Percentiles rank a stretch among this genome's conserved stretches.
These are phyloP conservation scores for Caenorhabditis elegans DNA, from an alignment of 1,140 invertebrate genomes.

Conservation along the genomic window WBcel235 BX284604.4:17345501-17346000, in stretches of 20 bases:
- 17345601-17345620: not conserved
- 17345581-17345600: no score
- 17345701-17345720: not conserved
- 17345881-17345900: constrained; percentile 14
- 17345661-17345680: not conserved
- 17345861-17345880: not conserved
- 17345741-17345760: not conserved
- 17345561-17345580: no score
- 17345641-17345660: not conserved
- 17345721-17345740: not conserved
- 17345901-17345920: not conserved
- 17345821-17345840: not conserved
- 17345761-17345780: not conserved
- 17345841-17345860: not conserved
- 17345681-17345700: constrained; percentile 8
- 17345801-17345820: not conserved
- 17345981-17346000: not conserved
- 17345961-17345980: not conserved
- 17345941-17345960: not conserved
- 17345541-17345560: no score
- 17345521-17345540: no score
- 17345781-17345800: not conserved
- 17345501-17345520: no score
- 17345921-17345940: not conserved
- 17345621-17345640: not conserved